A percentile compares a stretch with the other conserved stretches of the same genome.
Evolutionary conservation across 2,113 vertebrate species (phyloP).

Genomic region (Bostrychus sinensis): DNA sequence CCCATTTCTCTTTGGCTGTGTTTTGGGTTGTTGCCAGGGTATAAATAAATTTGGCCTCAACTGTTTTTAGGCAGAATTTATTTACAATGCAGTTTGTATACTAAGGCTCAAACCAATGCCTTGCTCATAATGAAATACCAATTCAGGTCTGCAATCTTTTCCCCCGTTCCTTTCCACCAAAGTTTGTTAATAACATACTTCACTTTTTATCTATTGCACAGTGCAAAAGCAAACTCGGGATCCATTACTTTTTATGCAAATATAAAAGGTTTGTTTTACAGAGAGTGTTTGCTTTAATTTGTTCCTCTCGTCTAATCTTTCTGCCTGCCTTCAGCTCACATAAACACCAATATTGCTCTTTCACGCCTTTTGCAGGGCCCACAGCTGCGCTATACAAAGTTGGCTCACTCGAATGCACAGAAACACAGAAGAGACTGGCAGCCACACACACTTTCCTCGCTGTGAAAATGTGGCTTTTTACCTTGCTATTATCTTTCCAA

Average conservation of each 20-base stretch:
- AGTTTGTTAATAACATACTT: background rate
- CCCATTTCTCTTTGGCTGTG: too few relatives aligned
- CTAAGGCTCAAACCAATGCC: background rate
- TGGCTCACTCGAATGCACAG: background rate
- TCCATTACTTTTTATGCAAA: conserved; percentile 5
- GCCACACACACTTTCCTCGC: background rate
- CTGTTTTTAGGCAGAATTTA: background rate
- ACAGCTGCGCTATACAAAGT: conserved; percentile 9
- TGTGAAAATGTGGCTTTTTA: background rate
- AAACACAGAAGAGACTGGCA: background rate
- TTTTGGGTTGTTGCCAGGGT: too few relatives aligned
- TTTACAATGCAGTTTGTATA: background rate
- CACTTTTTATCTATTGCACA: background rate
- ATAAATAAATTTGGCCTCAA: too few relatives aligned
- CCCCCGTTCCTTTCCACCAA: background rate
- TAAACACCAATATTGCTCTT: background rate
- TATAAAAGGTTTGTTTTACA: conserved; percentile 1
- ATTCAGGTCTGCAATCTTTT: background rate
- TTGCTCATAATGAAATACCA: background rate
- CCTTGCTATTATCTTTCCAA: background rate
- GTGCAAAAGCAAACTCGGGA: background rate
- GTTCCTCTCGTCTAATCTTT: conserved; percentile 1
- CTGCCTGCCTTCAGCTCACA: background rate
- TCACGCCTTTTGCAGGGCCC: background rate
- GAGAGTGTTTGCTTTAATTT: background rate